Conservation (phyloP, 2,797 vertebrate species). For the Melanotaenia boesemani region DNA sequence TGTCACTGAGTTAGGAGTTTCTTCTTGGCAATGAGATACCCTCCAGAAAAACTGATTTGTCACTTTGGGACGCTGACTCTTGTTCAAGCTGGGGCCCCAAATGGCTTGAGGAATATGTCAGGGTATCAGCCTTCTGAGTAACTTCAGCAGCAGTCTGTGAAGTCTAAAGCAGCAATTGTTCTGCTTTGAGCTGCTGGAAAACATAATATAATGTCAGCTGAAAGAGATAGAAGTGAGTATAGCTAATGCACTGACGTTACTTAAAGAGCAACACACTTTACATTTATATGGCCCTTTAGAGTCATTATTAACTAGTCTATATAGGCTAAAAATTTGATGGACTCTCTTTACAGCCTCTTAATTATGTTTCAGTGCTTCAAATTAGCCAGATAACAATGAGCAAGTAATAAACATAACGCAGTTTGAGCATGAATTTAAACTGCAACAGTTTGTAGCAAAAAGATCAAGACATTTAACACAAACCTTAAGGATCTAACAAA, state of each 20-base stretch:
- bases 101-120: conserved; percentile 76
- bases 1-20: conserved; percentile 26
- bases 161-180: conserved; percentile 39
- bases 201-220: not conserved
- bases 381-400: not conserved
- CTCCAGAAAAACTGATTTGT: conserved; percentile 59
- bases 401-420: too few relatives aligned
- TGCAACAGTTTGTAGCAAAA: not conserved
- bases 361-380: not conserved
- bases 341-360: not conserved
- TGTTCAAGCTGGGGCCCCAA: conserved; percentile 77
- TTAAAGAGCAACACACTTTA: not conserved
- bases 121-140: conserved; percentile 76
- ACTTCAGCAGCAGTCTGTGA: conserved; percentile 75
- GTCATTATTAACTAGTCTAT: not conserved
- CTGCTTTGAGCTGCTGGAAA: conserved; percentile 26
- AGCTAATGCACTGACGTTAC: not conserved
- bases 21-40: conserved; percentile 50
- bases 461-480: not conserved
- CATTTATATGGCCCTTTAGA: not conserved
- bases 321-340: not conserved
- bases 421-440: not conserved
- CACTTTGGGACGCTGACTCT: conserved; percentile 41
- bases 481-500: not conserved
- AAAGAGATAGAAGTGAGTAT: conserved; percentile 7